phyloP scores from a whole-genome alignment of 2,888 invertebrate genomes.

The Vannuccia rotundouncinata region DNA sequence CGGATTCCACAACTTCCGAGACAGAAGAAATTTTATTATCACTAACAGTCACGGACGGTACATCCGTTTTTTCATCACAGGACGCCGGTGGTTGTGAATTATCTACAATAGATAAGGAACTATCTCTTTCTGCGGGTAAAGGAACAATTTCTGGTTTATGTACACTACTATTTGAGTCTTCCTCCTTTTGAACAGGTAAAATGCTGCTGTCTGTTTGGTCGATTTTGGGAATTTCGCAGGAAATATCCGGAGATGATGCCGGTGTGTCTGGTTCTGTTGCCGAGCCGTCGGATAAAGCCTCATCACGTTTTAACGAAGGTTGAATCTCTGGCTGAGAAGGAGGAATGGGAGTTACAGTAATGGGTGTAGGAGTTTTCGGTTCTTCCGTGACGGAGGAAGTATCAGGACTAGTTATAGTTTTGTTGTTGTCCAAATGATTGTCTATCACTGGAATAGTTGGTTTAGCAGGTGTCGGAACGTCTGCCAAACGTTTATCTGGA shows the following conservation, averaged over 20 bases:
- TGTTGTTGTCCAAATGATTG: neutral
- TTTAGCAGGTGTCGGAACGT: neutral
- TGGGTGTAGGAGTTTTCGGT: neutral
- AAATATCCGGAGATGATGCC: neutral
- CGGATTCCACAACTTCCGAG: neutral
- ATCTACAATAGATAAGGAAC: too few species aligned
- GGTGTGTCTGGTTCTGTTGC: neutral
- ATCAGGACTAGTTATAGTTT: neutral
- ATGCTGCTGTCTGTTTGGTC: neutral
- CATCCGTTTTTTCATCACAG: too few species aligned
- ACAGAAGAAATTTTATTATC: neutral
- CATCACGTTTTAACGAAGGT: neutral
- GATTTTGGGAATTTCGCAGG: neutral
- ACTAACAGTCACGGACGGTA: too few species aligned
- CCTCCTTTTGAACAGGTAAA: neutral
- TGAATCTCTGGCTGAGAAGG: neutral
- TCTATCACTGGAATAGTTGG: neutral
- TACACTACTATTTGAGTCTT: neutral
- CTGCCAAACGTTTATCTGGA: neutral
- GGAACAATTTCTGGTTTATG: neutral
- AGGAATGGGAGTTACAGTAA: neutral
- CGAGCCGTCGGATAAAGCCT: neutral
- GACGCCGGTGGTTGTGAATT: too few species aligned
- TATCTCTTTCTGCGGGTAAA: neutral
- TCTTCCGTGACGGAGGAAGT: neutral